Base-by-base conservation (phyloP, 2,797 vertebrate species). In the Mormyrus hasselquistii region DNA sequence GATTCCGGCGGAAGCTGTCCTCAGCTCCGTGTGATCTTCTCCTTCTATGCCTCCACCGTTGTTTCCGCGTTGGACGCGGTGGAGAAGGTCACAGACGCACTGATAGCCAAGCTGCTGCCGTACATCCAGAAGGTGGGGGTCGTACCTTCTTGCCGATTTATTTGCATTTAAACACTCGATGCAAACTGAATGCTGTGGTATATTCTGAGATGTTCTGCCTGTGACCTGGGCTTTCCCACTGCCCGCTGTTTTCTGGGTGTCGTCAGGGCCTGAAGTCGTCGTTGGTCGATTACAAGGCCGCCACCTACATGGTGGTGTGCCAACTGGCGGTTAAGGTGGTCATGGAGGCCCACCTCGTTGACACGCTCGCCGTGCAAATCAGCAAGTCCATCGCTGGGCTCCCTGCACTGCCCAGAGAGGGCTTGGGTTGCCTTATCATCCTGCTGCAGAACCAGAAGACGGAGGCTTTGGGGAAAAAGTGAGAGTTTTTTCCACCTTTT, bases 391-490 rank as follows among this genome's bases (percentile, higher is more conserved):
- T 99, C 89, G 89, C 92, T 62, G 96, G 93, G 91, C 93, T 93
- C 12, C 96, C 96, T 0, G 92, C 94, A 4, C 92, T 98, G 91
- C 85, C 94, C 86, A 94, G 92, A 73, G 97, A 99, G 34, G 98
- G 97, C 0, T 88, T 99, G 86, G 95, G 96, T 0, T 98, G 97
- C 92, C 94, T 99, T 82, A 95, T 97, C 0, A 93, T 99, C 19
- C 96, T 99, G 90, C 94, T 99, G 57, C 99, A 99, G 94, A 97
- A 95, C 93, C 98, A 99, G 93, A 97, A 96, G 90, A 94, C 95
- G 52, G 95, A 94, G 4, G 92, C 91, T 0, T 94, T 95, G 4
- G 97, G 96, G 55, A 94, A 95, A 92, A 99, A 97, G 98, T 99
- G 93, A 90, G 96, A 34, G 29, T 34, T 34, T 34, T 34, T 38